Evolutionary conservation across 1,140 invertebrate species (phyloP).

Genomic region (Zeugodacus cucurbitae): DNA sequence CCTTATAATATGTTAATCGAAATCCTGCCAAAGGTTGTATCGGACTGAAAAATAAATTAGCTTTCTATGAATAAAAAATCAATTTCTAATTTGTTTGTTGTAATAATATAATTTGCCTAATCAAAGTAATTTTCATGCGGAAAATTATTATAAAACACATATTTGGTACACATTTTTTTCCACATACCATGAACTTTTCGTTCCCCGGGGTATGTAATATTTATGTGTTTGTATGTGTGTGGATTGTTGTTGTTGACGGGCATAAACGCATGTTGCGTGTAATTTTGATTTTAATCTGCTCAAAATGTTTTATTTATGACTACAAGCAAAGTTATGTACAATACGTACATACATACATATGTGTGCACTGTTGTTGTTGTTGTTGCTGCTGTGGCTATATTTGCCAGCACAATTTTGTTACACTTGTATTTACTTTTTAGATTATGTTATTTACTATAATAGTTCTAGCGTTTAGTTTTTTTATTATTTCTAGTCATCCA

Average conservation of each 20-base stretch:
- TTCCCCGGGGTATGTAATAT: background rate
- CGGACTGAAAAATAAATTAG: too few species aligned
- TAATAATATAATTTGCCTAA: background rate
- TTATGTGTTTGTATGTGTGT: background rate
- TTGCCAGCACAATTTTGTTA: background rate
- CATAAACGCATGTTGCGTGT: conserved; percentile 44
- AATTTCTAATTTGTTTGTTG: too few species aligned
- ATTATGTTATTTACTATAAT: conserved; percentile 31
- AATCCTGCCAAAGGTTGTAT: too few species aligned
- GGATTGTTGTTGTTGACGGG: background rate
- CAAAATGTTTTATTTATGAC: conserved; percentile 31
- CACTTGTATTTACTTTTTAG: conserved; percentile 10
- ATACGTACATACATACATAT: too few species aligned
- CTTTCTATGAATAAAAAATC: too few species aligned
- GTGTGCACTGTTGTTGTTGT: background rate
- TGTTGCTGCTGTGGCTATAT: background rate
- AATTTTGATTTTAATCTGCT: conserved; percentile 42
- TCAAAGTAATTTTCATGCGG: too few species aligned
- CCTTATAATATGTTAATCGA: too few species aligned
- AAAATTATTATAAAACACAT: too few species aligned
- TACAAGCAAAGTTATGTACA: conserved; percentile 5
- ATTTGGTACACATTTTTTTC: too few species aligned
- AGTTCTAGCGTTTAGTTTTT: conserved; percentile 19
- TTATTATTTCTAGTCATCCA: too few species aligned
- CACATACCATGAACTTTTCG: too few species aligned